These are phyloP conservation scores for Phalangium opilio DNA, from an alignment of 2,888 invertebrate genomes.

Conservation along the genomic window DNA sequence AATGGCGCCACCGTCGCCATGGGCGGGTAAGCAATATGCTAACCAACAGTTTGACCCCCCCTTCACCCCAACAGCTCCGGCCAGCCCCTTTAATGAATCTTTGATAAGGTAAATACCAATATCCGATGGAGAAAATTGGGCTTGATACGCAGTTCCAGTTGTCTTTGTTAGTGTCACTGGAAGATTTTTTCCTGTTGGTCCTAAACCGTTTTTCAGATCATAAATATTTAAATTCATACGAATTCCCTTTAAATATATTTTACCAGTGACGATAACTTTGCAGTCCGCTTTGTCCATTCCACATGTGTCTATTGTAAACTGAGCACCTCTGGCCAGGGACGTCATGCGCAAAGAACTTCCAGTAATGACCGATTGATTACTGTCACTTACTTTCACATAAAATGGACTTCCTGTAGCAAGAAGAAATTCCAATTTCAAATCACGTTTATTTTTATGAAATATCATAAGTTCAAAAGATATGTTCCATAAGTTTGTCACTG, in stretches of 20 bases:
- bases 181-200: slow-evolving; percentile 66
- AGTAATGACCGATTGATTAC: slow-evolving; percentile 45
- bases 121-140: slow-evolving; percentile 64
- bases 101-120: slow-evolving; percentile 48
- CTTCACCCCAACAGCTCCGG: no score
- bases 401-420: slow-evolving; percentile 70
- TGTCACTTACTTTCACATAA: slow-evolving; percentile 62
- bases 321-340: slow-evolving; percentile 47
- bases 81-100: no score
- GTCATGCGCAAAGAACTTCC: slow-evolving; percentile 53
- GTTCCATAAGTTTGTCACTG: no score
- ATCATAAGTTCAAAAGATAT: no score
- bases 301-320: slow-evolving; percentile 42
- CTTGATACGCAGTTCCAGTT: slow-evolving; percentile 50
- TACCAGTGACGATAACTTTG: slow-evolving; percentile 22
- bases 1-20: no score
- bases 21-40: no score
- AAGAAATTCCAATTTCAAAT: no score
- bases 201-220: slow-evolving; percentile 18
- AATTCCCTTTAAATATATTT: slow-evolving; percentile 3
- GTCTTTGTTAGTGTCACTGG: slow-evolving; percentile 48
- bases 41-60: no score
- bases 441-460: no score
- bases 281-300: slow-evolving; percentile 25
- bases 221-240: not conserved